These are phyloP conservation scores for Probosciger aterrimus DNA, from an alignment of 2,113 vertebrate species.

Conservation along the genomic window DNA sequence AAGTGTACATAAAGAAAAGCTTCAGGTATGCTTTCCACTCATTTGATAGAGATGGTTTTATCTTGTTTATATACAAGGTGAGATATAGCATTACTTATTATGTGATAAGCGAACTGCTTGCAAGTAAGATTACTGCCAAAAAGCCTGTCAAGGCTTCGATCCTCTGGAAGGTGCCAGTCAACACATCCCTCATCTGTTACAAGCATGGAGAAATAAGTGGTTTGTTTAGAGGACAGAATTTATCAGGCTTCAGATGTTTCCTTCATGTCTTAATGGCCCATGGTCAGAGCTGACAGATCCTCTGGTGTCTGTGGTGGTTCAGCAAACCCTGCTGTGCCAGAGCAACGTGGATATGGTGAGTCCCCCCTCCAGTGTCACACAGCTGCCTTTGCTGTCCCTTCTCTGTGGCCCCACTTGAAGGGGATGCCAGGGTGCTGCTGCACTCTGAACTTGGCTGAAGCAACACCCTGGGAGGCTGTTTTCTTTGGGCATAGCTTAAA, in stretches of 20 bases:
- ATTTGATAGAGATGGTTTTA: neutral
- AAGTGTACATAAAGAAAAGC: neutral
- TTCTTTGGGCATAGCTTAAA: neutral
- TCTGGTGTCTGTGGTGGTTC: neutral
- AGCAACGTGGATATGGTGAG: rapidly evolving
- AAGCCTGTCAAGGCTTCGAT: neutral
- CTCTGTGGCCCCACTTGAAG: rapidly evolving
- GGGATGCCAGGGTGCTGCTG: rapidly evolving
- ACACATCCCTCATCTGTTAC: neutral
- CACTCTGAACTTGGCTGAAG: neutral
- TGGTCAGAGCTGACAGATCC: neutral
- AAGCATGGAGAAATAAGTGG: neutral
- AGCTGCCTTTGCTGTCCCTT: neutral
- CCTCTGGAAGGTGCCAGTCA: neutral
- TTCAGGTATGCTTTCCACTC: neutral
- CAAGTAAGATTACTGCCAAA: neutral
- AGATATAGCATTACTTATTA: neutral
- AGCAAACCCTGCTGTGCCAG: neutral
- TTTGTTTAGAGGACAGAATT: neutral
- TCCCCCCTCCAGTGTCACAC: neutral
- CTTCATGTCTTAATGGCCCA: rapidly evolving
- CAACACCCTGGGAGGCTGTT: neutral
- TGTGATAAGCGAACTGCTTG: neutral
- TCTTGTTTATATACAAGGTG: neutral
- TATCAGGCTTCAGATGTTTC: neutral